Evolutionary conservation across 2,888 invertebrate genomes (phyloP).

Genomic region (Digitonthophagus gazella): DNA sequence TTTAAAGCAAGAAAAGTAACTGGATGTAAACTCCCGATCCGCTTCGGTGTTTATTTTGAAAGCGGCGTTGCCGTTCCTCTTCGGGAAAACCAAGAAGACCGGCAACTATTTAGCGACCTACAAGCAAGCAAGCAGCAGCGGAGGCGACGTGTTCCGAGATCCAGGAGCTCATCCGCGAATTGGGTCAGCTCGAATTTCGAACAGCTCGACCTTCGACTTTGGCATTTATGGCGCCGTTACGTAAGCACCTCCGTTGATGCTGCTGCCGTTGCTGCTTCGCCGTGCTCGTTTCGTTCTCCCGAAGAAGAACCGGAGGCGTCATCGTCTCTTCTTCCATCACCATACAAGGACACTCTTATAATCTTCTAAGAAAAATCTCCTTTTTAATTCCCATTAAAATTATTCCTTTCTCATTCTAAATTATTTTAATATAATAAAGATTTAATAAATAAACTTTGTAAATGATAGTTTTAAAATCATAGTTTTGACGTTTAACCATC

Average conservation of each 20-base stretch:
- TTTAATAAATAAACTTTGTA: too few relatives aligned
- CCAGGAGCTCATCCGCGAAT: conserved; percentile 7
- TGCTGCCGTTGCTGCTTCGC: too few relatives aligned
- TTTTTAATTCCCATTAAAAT: background rate
- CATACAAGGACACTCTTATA: background rate
- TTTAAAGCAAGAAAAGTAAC: background rate
- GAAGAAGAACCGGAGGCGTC: background rate
- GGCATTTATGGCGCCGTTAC: conserved; percentile 16
- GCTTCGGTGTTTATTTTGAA: background rate
- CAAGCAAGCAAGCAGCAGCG: too few relatives aligned
- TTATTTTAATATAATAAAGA: too few relatives aligned
- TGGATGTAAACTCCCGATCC: background rate
- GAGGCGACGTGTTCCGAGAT: background rate
- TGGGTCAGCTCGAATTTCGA: conserved; percentile 11
- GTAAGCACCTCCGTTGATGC: too few relatives aligned
- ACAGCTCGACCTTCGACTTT: conserved; percentile 12
- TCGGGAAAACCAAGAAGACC: background rate
- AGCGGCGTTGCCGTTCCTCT: background rate
- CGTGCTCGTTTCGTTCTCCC: background rate
- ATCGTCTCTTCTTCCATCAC: background rate
- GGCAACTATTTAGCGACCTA: too few relatives aligned
- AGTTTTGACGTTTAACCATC: too few relatives aligned
- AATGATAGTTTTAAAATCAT: too few relatives aligned
- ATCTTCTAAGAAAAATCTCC: too few relatives aligned
- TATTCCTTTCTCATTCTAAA: too few relatives aligned